Percentiles rank a stretch among this genome's conserved stretches.
Evolutionary conservation across 1,140 invertebrate genomes (phyloP).

Genomic region (Caenorhabditis brenneri): DNA sequence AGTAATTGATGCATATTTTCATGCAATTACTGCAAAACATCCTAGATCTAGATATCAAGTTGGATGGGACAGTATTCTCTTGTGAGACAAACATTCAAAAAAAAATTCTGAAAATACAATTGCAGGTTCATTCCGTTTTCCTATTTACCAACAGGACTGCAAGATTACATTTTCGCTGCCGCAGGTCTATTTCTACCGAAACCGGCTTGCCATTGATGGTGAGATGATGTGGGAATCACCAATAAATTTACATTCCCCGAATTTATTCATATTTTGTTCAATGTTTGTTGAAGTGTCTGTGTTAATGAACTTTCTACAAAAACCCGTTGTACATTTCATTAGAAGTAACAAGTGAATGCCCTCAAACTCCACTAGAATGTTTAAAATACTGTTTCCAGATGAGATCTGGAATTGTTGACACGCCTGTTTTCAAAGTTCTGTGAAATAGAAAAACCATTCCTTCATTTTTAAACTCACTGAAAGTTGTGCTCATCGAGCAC

Average conservation of each 20-base stretch:
- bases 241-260: neutral
- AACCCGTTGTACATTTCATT: too few relatives aligned
- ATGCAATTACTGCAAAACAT: slow-evolving; percentile 57
- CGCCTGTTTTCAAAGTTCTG: too few relatives aligned
- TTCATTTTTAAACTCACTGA: too few relatives aligned
- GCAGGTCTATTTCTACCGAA: slow-evolving; percentile 29
- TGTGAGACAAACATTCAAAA: slow-evolving; percentile 49
- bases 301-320: too few relatives aligned
- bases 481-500: too few relatives aligned
- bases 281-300: neutral
- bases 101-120: neutral
- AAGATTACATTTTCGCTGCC: slow-evolving; percentile 43
- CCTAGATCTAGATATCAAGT: slow-evolving; percentile 56
- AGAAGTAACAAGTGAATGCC: too few relatives aligned
- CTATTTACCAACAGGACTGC: slow-evolving; percentile 41
- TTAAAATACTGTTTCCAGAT: too few relatives aligned
- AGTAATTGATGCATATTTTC: slow-evolving; percentile 59
- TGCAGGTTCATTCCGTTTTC: slow-evolving; percentile 51
- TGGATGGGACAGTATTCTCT: slow-evolving; percentile 53
- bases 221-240: neutral
- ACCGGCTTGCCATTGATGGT: slow-evolving; percentile 33
- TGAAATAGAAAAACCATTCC: too few relatives aligned
- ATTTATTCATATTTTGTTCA: too few relatives aligned
- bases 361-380: too few relatives aligned
- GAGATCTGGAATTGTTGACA: too few relatives aligned